Percentiles rank a stretch among this genome's conserved stretches.
phyloP scores from a whole-genome alignment of 1,140 invertebrate species.

The Thaumetopoea pityocampa region DNA sequence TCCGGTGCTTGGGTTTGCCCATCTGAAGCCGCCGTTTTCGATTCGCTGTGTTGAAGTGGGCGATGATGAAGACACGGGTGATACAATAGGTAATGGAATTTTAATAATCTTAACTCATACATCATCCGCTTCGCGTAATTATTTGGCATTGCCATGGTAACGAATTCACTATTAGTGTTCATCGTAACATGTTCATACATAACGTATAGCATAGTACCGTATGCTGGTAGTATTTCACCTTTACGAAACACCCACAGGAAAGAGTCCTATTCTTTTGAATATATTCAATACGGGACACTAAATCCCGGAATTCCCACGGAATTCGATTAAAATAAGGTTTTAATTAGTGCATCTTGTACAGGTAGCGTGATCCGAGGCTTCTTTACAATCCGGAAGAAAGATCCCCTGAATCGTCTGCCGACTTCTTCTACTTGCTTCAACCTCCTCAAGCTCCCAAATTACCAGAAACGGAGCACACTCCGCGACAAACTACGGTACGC shows the following conservation, averaged over 20 bases:
- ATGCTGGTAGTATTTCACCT: too few relatives aligned
- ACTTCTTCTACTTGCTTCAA: constrained; percentile 99
- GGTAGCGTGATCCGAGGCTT: constrained; percentile 98
- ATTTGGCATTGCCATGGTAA: background rate
- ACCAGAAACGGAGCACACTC: constrained; percentile 96
- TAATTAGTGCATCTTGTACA: constrained; percentile 45
- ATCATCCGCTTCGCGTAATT: background rate
- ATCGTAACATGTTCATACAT: too few relatives aligned
- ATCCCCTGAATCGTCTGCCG: constrained; percentile 95
- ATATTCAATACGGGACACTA: too few relatives aligned
- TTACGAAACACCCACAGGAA: too few relatives aligned
- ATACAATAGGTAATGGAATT: constrained; percentile 86
- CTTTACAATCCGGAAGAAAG: constrained; percentile 97
- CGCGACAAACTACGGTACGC: constrained; percentile 98
- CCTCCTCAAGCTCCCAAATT: constrained; percentile 98
- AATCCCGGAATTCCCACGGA: too few relatives aligned
- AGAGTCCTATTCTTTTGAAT: too few relatives aligned
- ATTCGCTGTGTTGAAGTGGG: constrained; percentile 99
- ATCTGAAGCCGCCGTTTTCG: constrained; percentile 98
- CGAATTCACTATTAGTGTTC: too few relatives aligned
- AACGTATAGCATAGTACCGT: too few relatives aligned
- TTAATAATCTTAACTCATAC: background rate
- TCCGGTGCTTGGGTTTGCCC: constrained; percentile 96
- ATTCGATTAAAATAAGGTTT: too few relatives aligned
- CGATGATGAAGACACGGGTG: constrained; percentile 98